phyloP scores from a whole-genome alignment of 2,113 vertebrate species.

The Promerops cafer region DNA sequence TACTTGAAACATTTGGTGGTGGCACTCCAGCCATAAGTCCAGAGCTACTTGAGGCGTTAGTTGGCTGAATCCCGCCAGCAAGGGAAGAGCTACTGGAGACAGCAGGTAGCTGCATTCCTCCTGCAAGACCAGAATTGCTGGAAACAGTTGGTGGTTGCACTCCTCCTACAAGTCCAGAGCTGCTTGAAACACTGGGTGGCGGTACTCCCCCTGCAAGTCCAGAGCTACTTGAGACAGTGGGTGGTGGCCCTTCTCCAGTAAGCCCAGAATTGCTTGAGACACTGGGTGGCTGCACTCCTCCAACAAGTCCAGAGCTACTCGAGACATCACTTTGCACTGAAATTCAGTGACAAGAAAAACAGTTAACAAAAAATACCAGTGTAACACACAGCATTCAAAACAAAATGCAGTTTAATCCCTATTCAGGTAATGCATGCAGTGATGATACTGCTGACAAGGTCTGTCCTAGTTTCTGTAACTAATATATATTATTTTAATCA shows the following conservation, averaged over 20 bases:
- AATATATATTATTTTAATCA: background rate
- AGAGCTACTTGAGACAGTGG: constrained; percentile 66
- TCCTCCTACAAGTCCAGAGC: constrained; percentile 64
- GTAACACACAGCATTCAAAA: background rate
- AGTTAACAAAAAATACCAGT: background rate
- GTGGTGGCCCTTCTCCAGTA: constrained; percentile 64
- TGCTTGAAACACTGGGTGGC: constrained; percentile 69
- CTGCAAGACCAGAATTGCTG: constrained; percentile 69
- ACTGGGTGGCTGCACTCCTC: constrained; percentile 81
- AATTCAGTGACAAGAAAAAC: constrained; percentile 19
- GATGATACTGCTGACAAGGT: background rate
- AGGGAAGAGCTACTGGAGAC: constrained; percentile 70
- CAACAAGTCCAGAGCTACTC: constrained; percentile 76
- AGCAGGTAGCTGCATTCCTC: constrained; percentile 70
- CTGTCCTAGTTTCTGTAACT: background rate
- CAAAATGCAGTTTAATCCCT: background rate
- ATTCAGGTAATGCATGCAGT: background rate
- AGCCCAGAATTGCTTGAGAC: constrained; percentile 68
- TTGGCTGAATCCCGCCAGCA: constrained; percentile 66
- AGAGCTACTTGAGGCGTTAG: constrained; percentile 57
- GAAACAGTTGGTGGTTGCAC: constrained; percentile 68
- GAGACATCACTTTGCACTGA: constrained; percentile 88
- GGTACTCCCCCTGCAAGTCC: constrained; percentile 85
- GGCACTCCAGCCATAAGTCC: constrained; percentile 85
- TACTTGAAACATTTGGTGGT: constrained; percentile 72